Evolutionary conservation across 2,797 vertebrate species (phyloP), one percentile per base, ranked within the genome.

Genomic region (Helarctos malayanus): DNA sequence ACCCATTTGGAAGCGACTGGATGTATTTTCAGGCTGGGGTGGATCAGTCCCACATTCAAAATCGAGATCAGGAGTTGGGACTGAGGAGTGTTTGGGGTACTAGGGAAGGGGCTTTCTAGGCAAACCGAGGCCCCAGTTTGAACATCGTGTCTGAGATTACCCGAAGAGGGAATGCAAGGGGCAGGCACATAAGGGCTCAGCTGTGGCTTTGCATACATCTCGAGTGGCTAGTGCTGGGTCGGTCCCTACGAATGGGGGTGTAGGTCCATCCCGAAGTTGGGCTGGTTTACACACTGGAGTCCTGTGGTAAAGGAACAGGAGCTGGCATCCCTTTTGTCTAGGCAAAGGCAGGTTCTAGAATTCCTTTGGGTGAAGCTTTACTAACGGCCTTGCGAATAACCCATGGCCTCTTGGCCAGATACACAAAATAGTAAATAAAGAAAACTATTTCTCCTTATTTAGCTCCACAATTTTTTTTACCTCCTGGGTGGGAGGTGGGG

Each of bases 401-500:
- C 47, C 3, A 19, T 35, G 19, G 21, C 5, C 63, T 29, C 47
- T 80, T 80, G 76, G 63, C 32, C 73, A 94, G 59, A 88, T 35
- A 92, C 75, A 80, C 18, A 95, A 84, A 89, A 91, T 23, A 87
- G 11, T 59, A 89, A 57, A 78, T 68, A 54, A 91, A 82, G 38
- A 80, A 83, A 68, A 92, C 18, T 21, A 61, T 84, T 95, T 92
- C 59, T 92, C 35, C 15, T 80, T 89, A 29, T 63, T 92, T 94
- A 87, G 45, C 38, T 84, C 45, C 29, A 23, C 10, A 25, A 9
- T 16, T 85, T 84, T 93, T 81, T 59, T 83, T 75, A 63, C 23
- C 23, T 69, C n/a, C 41, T 80, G 32, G 4, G 21, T 68, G 79
- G 10, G 88, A 89, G 7, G 21, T 68, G 25, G 52, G 78, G 38